These are phyloP conservation scores for Ormia ochracea DNA, from an alignment of 2,888 invertebrate genomes.

Conservation along the genomic window DNA sequence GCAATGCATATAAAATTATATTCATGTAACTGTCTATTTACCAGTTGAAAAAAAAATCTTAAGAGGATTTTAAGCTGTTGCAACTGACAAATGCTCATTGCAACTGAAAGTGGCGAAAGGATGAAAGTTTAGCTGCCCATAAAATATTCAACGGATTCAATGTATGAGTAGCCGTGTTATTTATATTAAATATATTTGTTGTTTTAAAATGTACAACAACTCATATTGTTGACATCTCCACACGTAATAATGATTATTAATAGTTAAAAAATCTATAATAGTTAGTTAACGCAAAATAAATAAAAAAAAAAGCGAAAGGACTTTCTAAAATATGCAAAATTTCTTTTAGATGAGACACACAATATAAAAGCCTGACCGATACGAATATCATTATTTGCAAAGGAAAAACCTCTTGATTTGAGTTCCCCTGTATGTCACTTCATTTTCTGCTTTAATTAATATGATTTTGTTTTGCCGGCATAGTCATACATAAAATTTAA, in stretches of 20 bases:
- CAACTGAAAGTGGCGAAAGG: constrained; percentile 53
- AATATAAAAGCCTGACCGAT: constrained; percentile 10
- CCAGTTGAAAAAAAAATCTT: constrained; percentile 6
- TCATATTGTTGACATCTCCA: constrained; percentile 58
- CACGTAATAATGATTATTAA: constrained; percentile 59
- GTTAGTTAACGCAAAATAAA: not conserved
- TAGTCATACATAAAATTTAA: constrained; percentile 9
- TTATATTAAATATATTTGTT: constrained; percentile 33
- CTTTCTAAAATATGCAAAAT: constrained; percentile 70
- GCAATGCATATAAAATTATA: not conserved
- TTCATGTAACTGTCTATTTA: not conserved
- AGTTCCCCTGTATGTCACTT: constrained; percentile 40
- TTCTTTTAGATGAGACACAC: constrained; percentile 50
- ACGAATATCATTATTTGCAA: too few relatives aligned
- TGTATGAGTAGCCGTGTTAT: constrained; percentile 10
- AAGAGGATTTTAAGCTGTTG: constrained; percentile 38
- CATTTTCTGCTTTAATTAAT: constrained; percentile 35
- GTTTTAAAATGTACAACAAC: constrained; percentile 23
- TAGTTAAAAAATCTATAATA: constrained; percentile 15
- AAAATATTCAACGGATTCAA: constrained; percentile 9
- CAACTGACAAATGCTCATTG: constrained; percentile 23
- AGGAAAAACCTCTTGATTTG: constrained; percentile 12
- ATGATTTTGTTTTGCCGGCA: constrained; percentile 9
- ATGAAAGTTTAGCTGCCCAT: constrained; percentile 41
- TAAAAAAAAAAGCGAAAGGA: constrained; percentile 67